A percentile compares a stretch with the other conserved stretches of the same genome.
These are phyloP conservation scores for Phasia obesa DNA, from an alignment of 2,888 invertebrate genomes.

Conservation along the genomic window DNA sequence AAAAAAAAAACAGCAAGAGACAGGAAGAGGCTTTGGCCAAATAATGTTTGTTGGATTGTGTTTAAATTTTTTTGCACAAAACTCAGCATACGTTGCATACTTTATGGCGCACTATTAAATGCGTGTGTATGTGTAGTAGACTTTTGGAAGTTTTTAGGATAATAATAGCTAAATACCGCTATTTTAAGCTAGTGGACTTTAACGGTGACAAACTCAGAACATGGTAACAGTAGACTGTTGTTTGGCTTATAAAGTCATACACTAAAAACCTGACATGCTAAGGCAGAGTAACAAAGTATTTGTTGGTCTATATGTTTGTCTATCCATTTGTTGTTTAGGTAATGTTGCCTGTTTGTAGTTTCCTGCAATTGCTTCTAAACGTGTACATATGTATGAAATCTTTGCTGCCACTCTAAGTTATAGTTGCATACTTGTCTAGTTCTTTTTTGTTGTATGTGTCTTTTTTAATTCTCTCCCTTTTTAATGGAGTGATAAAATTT, in stretches of 20 bases:
- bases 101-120: constrained; percentile 23
- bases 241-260: constrained; percentile 55
- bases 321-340: constrained; percentile 5
- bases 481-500: constrained; percentile 67
- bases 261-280: constrained; percentile 10
- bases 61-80: constrained; percentile 26
- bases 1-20: neutral
- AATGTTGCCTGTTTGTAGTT: constrained; percentile 16
- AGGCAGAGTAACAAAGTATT: neutral
- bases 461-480: constrained; percentile 14
- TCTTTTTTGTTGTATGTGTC: neutral
- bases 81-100: constrained; percentile 37
- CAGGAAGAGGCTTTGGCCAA: constrained; percentile 6
- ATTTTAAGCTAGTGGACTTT: constrained; percentile 56
- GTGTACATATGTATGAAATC: constrained; percentile 46
- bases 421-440: constrained; percentile 51
- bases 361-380: constrained; percentile 8
- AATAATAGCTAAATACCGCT: constrained; percentile 46
- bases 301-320: constrained; percentile 16
- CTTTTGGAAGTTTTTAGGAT: constrained; percentile 26
- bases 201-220: constrained; percentile 51
- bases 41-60: neutral
- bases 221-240: constrained; percentile 37
- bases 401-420: constrained; percentile 57
- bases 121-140: neutral